A percentile compares a stretch with the other conserved stretches of the same genome.
phyloP scores from a whole-genome alignment of 2,113 vertebrate genomes.

The Chloebia gouldiae region DNA sequence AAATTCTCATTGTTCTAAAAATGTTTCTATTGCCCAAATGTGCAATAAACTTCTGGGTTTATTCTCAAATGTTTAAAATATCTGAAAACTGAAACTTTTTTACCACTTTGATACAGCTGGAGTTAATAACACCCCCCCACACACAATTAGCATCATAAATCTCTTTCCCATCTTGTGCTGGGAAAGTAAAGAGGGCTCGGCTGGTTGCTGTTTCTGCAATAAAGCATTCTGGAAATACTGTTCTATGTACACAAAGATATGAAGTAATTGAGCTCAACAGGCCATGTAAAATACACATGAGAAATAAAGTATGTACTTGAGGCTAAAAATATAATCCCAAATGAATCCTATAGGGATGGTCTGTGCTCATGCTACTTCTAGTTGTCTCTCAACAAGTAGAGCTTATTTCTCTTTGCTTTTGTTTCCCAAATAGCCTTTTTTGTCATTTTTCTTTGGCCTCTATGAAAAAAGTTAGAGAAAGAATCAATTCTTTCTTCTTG shows the following conservation, averaged over 20 bases:
- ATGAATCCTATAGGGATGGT: slow-evolving; percentile 43
- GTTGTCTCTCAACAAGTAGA: neutral
- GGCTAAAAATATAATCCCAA: slow-evolving; percentile 53
- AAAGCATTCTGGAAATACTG: neutral
- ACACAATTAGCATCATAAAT: neutral
- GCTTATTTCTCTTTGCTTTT: slow-evolving; percentile 1
- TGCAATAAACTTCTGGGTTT: neutral
- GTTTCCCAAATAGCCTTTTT: neutral
- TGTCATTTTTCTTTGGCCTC: neutral
- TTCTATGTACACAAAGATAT: slow-evolving; percentile 1
- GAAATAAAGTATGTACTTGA: slow-evolving; percentile 44
- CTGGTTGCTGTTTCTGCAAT: neutral
- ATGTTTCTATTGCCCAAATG: neutral
- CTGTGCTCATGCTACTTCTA: neutral
- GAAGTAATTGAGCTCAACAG: slow-evolving; percentile 33
- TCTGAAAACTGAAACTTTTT: neutral
- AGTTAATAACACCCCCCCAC: neutral
- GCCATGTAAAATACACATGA: slow-evolving; percentile 34
- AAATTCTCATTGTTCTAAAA: neutral
- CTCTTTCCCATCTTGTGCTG: neutral
- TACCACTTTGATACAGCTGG: neutral
- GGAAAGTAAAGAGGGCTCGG: neutral
- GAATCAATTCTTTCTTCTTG: neutral
- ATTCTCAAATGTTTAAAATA: neutral
- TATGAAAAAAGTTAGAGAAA: neutral